phyloP scores from a whole-genome alignment of 2,113 vertebrate genomes.

The Grammomys surdaster region DNA sequence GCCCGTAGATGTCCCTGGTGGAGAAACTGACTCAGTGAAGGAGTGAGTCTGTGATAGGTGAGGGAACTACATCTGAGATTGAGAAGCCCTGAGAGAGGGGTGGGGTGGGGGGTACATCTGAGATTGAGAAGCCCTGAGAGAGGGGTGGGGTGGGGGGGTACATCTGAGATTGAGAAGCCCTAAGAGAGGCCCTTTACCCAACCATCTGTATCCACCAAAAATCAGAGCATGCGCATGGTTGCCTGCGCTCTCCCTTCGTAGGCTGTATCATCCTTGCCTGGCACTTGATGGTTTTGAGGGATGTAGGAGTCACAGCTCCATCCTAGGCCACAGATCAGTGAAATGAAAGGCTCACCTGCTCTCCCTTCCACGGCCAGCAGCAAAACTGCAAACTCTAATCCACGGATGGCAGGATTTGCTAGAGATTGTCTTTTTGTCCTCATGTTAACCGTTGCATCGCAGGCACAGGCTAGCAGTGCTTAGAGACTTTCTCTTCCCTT shows the following conservation, averaged over 20 bases:
- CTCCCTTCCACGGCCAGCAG: neutral
- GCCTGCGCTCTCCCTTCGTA: fast-evolving
- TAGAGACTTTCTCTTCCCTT: neutral
- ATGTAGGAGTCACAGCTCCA: neutral
- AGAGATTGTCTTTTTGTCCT: neutral
- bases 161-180: neutral
- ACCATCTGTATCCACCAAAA: neutral
- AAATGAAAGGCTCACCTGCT: slow-evolving; percentile 19
- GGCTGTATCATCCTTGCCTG: fast-evolving
- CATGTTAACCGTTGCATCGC: neutral
- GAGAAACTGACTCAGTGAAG: neutral
- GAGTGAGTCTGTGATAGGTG: neutral
- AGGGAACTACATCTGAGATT: no score
- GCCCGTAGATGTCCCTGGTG: neutral
- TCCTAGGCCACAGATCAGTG: neutral
- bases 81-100: no score
- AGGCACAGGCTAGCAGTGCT: neutral
- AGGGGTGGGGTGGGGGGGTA: no score
- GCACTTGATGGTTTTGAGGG: neutral
- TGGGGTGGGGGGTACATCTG: no score
- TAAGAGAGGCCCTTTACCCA: neutral
- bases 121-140: no score
- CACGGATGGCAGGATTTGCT: neutral
- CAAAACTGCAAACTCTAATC: neutral
- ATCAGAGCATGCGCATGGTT: neutral